Percentiles rank a stretch among this genome's conserved stretches.
Conservation (phyloP, 2,113 vertebrate genomes). For the Ciconia boyciana region DNA sequence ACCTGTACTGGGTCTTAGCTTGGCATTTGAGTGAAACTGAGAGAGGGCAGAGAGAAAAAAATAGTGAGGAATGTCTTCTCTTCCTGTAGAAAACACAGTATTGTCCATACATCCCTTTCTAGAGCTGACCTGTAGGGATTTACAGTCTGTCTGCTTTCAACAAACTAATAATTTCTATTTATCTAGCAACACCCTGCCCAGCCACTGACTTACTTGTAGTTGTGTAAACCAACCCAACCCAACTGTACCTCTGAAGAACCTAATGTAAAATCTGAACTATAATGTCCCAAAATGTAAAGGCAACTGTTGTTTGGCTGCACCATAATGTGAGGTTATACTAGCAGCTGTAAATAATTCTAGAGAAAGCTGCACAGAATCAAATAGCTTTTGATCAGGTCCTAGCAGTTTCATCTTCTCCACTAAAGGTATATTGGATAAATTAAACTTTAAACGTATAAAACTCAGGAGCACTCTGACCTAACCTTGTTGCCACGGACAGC, state of each 20-base stretch:
- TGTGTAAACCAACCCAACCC: neutral
- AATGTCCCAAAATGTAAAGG: neutral
- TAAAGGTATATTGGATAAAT: neutral
- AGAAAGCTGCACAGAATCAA: neutral
- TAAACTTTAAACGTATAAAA: neutral
- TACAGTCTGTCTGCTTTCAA: neutral
- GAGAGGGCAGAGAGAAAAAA: neutral
- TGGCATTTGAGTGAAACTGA: neutral
- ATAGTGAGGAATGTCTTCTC: neutral
- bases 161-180: neutral
- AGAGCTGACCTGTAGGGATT: neutral
- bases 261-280: neutral
- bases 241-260: neutral
- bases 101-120: neutral
- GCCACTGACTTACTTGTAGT: neutral
- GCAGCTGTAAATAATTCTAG: neutral
- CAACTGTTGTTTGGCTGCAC: neutral
- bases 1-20: neutral
- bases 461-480: neutral
- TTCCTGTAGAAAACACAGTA: neutral
- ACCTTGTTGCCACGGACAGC: neutral
- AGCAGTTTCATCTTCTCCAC: neutral
- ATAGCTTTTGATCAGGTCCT: neutral
- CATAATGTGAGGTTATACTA: neutral
- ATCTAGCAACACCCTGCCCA: neutral